Evolutionary conservation across 2,797 vertebrate genomes (phyloP), one percentile per base, ranked within the genome.

Genomic region (Chromis chromis): DNA sequence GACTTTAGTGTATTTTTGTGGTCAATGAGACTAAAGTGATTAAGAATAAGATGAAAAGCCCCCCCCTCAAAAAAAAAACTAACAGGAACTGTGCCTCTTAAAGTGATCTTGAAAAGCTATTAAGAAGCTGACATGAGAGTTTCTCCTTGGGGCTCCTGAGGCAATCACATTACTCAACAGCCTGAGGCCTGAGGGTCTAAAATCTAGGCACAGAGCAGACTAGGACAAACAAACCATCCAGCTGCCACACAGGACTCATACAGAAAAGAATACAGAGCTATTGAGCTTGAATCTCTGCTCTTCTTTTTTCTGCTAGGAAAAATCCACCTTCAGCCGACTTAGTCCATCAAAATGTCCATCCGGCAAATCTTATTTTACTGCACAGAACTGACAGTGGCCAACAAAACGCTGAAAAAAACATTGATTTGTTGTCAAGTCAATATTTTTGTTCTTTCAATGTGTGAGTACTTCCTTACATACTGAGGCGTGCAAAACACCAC

Each of bases 151-250:
- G 66, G 71, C 72, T 88, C 61, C 76, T 62, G 48, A 54, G 76
- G 68, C 78, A 78, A 83, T 85, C 65, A 70, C 66, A 74, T 74
- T 69, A 85, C 52, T 86, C 44, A 82, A 77, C 59, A 62, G 81
- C 66, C 67, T n/a, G 52, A 68, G 62, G 49, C 66, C 60, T 3
- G 12, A 42, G 25, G 65, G 63, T 42, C 57, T 79, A 36, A 59
- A 72, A 55, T 82, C 39, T 50, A 49, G 74, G 62, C 52, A 31
- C n/a, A 62, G 28, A 33, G 49, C 39, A 75, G 49, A 56, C n/a
- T 7, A 28, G 44, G 63, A 78, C 57, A 71, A 81, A 65, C 46
- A 72, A 74, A 50, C 60, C 24, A 42, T 54, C 42, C 65, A 59
- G 39, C 53, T 65, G 67, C 52, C 84, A 65, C 19, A n/a, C 12